Base-by-base conservation (phyloP, 2,113 vertebrate genomes). In the Hippoglossus stenolepis region DNA sequence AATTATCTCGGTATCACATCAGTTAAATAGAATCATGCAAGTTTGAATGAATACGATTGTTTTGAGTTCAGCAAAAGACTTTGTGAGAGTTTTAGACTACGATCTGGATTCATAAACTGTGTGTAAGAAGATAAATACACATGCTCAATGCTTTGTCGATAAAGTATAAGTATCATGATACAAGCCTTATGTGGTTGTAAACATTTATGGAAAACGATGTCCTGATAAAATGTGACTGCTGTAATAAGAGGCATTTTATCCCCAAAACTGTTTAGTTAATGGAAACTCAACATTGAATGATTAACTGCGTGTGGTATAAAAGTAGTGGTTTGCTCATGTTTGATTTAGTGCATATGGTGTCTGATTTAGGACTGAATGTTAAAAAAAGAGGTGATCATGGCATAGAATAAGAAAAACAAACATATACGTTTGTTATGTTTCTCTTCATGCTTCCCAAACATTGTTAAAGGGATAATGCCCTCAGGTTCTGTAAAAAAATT, bases 391-490 rank as follows among this genome's bases (percentile, higher is more conserved):
- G 58, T 13, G 8, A 58, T 26, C 3, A 18, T 31, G 24, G 15
- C 23, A 63, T 10, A 14, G 10, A 38, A 15, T 1, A 66, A 56
- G 12, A 10, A n/a, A 54, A 60, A 80, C 12, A 40, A 64, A 58
- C 17, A 45, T 17, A 65, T 20, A 14, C 2, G 9, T 70, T 45
- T 56, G 12, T 67, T 14, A 15, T 26, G 57, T 40, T 15, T 40
- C 60, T 66, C 59, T 58, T 63, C 20, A 31, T 51, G 62, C 10
- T 81, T 53, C 20, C 45, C 60, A 70, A 68, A 57, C 14, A 62
- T 74, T 59, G 40, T 79, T 87, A 64, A 89, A 87, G 79, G 74
- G 68, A 78, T 83, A 80, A 81, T 85, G 85, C 70, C 80, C 79
- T 56, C 21, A 3, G 26, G 54, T 64, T 79, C 15, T 31, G 62